Base-by-base conservation (phyloP, 2,888 invertebrate genomes). In the Suillia variegata region DNA sequence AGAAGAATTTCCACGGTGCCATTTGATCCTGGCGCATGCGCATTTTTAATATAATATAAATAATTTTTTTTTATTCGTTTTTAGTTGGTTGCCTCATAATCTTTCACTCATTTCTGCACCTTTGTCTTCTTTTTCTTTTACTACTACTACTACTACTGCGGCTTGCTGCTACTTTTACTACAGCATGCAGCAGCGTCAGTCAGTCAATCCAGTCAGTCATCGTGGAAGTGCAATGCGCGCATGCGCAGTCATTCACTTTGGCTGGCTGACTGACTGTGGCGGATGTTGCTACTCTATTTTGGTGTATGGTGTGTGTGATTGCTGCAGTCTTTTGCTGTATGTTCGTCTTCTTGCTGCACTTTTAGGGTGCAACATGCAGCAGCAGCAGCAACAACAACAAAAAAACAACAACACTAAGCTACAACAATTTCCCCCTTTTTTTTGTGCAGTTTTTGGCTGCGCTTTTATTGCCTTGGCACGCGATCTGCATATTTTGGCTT, bases 401-500 rank as follows among this genome's bases (percentile, higher is more conserved):
- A n/a, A n/a, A n/a, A n/a, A n/a, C n/a, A n/a, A n/a, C n/a, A n/a
- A n/a, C n/a, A n/a, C n/a, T n/a, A n/a, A n/a, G n/a, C n/a, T n/a
- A n/a, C n/a, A n/a, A n/a, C 50, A 50, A 22, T n/a, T 31, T n/a
- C 51, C 31, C 51, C 31, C 17, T 31, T 51, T 20, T 33, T 52
- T 33, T 33, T 20, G 21, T 33, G 22, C 17, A 15, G n/a, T n/a
- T n/a, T 31, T 33, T 33, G 48, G 38, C 18, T 60, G 38, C 56
- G 51, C 54, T 59, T 55, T 59, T 55, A 55, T 59, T 55, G 47
- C 52, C 55, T 42, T 59, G 59, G 59, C 59, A 59, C 59, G 59
- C 59, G 59, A 59, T 59, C 20, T 52, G 55, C 59, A 59, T 49
- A 54, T 59, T 59, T 55, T 20, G 45, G 38, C 38, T 12, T n/a